Conservation (phyloP, 2,113 vertebrate genomes). For the Equus przewalskii region DNA sequence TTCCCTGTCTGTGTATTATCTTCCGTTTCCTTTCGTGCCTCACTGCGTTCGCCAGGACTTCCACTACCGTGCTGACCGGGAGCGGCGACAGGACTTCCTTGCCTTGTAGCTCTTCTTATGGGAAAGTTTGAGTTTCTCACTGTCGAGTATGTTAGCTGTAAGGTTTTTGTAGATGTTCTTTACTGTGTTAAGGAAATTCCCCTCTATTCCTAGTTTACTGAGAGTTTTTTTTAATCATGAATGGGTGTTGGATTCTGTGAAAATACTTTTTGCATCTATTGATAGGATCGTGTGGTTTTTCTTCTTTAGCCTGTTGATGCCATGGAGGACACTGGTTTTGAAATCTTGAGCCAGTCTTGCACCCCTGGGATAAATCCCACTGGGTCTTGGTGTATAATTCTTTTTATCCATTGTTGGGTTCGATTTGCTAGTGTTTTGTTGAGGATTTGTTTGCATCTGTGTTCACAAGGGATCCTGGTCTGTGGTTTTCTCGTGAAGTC, state of each 20-base stretch:
- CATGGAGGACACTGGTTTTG: too few relatives aligned
- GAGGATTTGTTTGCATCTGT: neutral
- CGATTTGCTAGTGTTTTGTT: neutral
- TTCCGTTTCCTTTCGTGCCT: too few relatives aligned
- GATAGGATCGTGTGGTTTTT: neutral
- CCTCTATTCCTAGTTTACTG: neutral
- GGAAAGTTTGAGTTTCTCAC: neutral
- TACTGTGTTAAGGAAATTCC: neutral
- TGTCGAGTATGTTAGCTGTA: neutral
- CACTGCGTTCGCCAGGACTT: too few relatives aligned
- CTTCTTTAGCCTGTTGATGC: too few relatives aligned
- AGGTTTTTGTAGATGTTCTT: neutral
- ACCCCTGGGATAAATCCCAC: too few relatives aligned
- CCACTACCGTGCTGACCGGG: too few relatives aligned
- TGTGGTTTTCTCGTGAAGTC: neutral
- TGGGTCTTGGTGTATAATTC: too few relatives aligned
- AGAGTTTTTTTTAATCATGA: neutral
- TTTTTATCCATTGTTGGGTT: too few relatives aligned
- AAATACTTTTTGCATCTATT: neutral
- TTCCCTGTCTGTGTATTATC: too few relatives aligned
- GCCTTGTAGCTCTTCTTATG: neutral
- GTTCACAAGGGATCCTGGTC: neutral
- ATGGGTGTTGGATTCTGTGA: neutral
- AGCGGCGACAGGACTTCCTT: neutral
- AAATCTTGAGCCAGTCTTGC: too few relatives aligned